phyloP scores from a whole-genome alignment of 2,888 invertebrate genomes.

The Acrobasis suavella region DNA sequence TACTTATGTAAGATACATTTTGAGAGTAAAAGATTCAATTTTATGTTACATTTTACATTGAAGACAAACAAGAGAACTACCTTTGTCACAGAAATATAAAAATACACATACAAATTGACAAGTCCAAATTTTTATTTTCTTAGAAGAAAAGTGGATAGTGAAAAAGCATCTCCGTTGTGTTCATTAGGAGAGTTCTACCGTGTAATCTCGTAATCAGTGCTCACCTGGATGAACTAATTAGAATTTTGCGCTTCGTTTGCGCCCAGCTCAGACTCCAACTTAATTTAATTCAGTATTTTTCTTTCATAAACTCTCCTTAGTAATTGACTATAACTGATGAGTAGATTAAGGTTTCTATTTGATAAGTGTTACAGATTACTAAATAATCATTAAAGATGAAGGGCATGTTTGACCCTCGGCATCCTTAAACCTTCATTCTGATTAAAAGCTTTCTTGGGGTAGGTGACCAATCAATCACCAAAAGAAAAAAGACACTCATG shows the following conservation, averaged over 20 bases:
- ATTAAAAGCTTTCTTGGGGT: too few species aligned
- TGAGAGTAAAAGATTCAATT: too few species aligned
- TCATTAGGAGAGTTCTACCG: conserved; percentile 43
- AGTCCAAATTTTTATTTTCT: neutral
- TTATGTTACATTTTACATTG: too few species aligned
- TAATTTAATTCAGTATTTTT: conserved; percentile 24
- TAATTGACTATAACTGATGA: neutral
- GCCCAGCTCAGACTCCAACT: conserved; percentile 31
- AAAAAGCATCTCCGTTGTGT: conserved; percentile 39
- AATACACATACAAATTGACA: neutral
- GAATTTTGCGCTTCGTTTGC: conserved; percentile 44
- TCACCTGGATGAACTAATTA: conserved; percentile 55
- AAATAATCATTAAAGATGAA: too few species aligned
- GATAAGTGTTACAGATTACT: too few species aligned
- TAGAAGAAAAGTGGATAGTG: conserved; percentile 25
- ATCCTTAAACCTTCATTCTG: too few species aligned
- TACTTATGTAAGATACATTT: too few species aligned
- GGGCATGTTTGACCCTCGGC: too few species aligned
- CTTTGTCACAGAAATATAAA: neutral
- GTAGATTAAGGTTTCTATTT: neutral
- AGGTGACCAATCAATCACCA: too few species aligned
- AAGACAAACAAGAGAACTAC: too few species aligned
- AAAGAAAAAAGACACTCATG: neutral
- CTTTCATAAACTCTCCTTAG: conserved; percentile 5
- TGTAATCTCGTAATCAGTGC: conserved; percentile 52